Base-by-base conservation (phyloP, 1,140 invertebrate species). In the Coelopa frigida region DNA sequence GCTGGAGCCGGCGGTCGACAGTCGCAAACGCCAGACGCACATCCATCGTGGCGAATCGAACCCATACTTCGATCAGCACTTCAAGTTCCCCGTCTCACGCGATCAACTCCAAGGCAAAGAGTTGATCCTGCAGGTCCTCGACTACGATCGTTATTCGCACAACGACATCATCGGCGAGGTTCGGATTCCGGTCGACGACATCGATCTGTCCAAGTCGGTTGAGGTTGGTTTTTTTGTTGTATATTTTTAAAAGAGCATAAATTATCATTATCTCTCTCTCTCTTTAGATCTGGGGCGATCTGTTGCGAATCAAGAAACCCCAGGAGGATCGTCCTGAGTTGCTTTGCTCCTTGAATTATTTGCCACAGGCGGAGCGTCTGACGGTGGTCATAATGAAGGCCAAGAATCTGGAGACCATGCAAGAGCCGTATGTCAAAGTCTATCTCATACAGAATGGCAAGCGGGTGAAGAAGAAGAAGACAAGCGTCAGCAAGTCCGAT, bases 351-450 rank as follows among this genome's bases (percentile, higher is more conserved):
- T 70, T 93, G 4, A 89, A 85, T 45, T 93, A 90, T 63, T 71
- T 93, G 32, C 88, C 88, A 3, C 89, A 87, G 40, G 88, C 89
- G 14, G 87, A 91, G 64, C 74, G 88, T 41, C 72, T 93, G 1
- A 91, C 87, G 0, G 82, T 91, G 2, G 83, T 87, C 3, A 76
- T 92, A 3, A 75, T 89, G 55, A 89, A 90, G 69, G 89, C 88
- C 0, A 77, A 86, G 49, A 92, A 92, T 71, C 71, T 92, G 27
- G 59, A 70, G 50, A 59, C 62, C 45, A 53, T 72, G 70, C 48
- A 72, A 75, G 89, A 94, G 77, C 88, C 91, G 4, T 93, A 87
- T 62, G 90, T 94, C 2, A 95, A 95, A 75, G 87, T 93, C 26
- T 91, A 88, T 69, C 70, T 93, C 12, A 73, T 94, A 35, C 84